phyloP scores from a whole-genome alignment of 2,888 invertebrate genomes.

The Xestia xanthographa region DNA sequence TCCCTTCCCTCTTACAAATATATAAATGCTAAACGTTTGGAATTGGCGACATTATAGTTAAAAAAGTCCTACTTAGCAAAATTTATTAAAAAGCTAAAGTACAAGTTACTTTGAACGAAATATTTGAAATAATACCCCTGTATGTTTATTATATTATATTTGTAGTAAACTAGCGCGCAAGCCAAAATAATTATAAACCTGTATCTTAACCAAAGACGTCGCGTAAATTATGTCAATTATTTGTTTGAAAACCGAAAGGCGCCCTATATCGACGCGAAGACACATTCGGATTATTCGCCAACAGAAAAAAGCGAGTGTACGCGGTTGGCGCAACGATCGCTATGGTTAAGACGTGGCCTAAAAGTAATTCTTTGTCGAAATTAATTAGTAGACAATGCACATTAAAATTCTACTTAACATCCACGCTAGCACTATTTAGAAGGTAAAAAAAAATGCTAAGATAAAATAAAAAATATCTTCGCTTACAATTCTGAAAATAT shows the following conservation, averaged over 20 bases:
- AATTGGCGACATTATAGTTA: slow-evolving; percentile 32
- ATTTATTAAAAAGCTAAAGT: slow-evolving; percentile 19
- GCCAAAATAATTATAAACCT: background rate
- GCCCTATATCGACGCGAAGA: background rate
- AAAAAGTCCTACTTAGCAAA: slow-evolving; percentile 6
- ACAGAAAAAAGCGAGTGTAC: background rate
- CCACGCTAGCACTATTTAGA: background rate
- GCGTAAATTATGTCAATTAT: background rate
- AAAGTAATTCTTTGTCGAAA: background rate
- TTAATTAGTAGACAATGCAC: background rate
- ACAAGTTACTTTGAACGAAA: slow-evolving; percentile 5
- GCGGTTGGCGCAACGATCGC: background rate
- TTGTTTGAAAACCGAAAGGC: background rate
- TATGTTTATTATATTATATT: slow-evolving; percentile 14
- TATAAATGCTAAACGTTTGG: slow-evolving; percentile 48
- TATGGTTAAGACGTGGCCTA: background rate
- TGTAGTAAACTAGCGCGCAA: background rate
- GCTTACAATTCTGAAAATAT: slow-evolving; percentile 34
- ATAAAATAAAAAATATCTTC: background rate
- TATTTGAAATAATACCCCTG: slow-evolving; percentile 27
- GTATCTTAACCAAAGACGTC: background rate
- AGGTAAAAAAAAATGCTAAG: background rate
- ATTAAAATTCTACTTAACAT: background rate
- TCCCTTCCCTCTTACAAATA: background rate
- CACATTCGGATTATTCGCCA: background rate